Percentiles rank a stretch among this genome's conserved stretches.
Evolutionary conservation across 2,113 vertebrate genomes (phyloP).

Genomic region (Echinops telfairi): DNA sequence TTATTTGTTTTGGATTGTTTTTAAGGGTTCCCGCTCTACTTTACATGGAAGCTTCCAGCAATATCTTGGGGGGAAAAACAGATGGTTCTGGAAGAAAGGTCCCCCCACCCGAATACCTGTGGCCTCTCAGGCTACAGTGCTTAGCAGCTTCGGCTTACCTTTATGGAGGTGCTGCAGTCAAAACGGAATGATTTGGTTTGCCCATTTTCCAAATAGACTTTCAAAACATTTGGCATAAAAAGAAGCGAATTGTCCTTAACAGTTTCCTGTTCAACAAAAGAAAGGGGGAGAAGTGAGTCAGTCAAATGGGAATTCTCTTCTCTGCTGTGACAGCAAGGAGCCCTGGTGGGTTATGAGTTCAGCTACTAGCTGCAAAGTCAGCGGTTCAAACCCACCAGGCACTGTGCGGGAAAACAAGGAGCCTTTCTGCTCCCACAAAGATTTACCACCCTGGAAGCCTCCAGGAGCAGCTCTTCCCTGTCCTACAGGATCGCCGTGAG

Average conservation of each 20-base stretch:
- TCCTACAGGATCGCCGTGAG: no score
- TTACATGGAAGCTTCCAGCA: conserved; percentile 30
- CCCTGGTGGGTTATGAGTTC: no score
- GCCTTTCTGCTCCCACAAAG: no score
- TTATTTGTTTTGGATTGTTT: conserved; percentile 5
- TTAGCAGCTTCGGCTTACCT: conserved; percentile 88
- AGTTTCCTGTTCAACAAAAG: conserved; percentile 90
- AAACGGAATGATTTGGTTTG: conserved; percentile 99
- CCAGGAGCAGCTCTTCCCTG: no score
- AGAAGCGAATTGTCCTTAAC: conserved; percentile 99
- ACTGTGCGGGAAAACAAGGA: no score
- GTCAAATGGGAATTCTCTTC: conserved; percentile 69
- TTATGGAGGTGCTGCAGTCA: conserved; percentile 98
- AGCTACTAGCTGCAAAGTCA: neutral
- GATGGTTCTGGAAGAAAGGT: neutral
- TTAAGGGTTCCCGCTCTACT: neutral
- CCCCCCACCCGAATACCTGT: neutral
- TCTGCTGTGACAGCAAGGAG: no score
- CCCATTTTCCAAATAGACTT: conserved; percentile 99
- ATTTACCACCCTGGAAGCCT: no score
- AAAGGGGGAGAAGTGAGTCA: conserved; percentile 42
- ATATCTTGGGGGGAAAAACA: neutral
- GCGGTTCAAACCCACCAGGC: no score
- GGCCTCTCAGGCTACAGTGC: neutral
- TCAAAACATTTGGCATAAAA: conserved; percentile 99